Evolutionary conservation across 2,113 vertebrate species (phyloP).

Genomic region (Seriola aureovittata): DNA sequence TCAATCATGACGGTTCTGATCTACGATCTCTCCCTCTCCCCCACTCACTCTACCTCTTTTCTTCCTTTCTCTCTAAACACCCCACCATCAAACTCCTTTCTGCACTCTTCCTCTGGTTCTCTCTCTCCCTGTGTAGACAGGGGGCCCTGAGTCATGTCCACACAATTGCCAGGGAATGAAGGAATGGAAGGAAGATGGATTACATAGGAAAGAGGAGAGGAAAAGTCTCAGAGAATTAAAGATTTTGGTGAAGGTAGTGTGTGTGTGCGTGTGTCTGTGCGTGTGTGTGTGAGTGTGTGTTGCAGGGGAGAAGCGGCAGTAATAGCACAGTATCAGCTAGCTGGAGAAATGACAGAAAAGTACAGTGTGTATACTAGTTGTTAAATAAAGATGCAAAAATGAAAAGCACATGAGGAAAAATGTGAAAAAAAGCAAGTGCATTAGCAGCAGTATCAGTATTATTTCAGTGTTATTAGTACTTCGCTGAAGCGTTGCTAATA

Average conservation of each 20-base stretch:
- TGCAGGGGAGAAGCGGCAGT: neutral
- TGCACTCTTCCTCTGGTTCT: slow-evolving; percentile 38
- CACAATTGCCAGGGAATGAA: slow-evolving; percentile 54
- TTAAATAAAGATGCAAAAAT: neutral
- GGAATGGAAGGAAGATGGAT: slow-evolving; percentile 51
- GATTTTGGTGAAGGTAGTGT: slow-evolving; percentile 31
- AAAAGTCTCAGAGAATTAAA: slow-evolving; percentile 48
- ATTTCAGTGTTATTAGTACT: slow-evolving; percentile 29
- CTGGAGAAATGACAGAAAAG: neutral
- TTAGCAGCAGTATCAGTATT: slow-evolving; percentile 4
- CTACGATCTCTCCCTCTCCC: slow-evolving; percentile 75
- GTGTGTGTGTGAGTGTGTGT: slow-evolving; percentile 13
- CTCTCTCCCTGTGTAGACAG: slow-evolving; percentile 43
- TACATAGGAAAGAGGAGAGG: slow-evolving; percentile 41
- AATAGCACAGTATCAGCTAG: neutral
- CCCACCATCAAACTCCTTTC: slow-evolving; percentile 69
- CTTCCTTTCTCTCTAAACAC: slow-evolving; percentile 64
- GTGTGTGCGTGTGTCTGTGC: neutral
- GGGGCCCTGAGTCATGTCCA: slow-evolving; percentile 70
- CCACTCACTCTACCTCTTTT: slow-evolving; percentile 63
- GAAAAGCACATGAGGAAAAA: neutral
- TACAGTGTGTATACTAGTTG: neutral
- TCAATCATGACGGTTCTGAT: slow-evolving; percentile 85
- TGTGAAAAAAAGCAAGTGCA: slow-evolving; percentile 18
- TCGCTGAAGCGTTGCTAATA: slow-evolving; percentile 42